Percentiles rank a stretch among this genome's conserved stretches.
Evolutionary conservation across 2,113 vertebrate species (phyloP).

Genomic region (Solea senegalensis): DNA sequence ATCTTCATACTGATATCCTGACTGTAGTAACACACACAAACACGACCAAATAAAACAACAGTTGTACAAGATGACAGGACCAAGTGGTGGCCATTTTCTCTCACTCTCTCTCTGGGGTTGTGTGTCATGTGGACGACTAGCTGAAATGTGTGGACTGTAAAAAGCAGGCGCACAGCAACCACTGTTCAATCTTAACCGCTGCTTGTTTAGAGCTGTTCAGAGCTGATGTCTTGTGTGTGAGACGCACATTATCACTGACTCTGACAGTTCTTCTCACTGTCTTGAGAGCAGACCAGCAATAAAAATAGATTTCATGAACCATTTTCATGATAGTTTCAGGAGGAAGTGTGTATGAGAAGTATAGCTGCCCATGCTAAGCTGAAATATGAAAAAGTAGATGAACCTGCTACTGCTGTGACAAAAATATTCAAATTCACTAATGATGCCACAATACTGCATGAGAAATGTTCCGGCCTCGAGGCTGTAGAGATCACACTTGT

Average conservation of each 20-base stretch:
- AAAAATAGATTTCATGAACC: conserved; percentile 9
- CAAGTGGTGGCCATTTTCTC: too few relatives aligned
- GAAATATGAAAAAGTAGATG: conserved; percentile 1
- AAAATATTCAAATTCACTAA: background rate
- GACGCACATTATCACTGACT: background rate
- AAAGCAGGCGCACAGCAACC: conserved; percentile 12
- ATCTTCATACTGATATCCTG: too few relatives aligned
- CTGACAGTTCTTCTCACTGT: background rate
- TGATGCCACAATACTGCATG: too few relatives aligned
- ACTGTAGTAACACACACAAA: too few relatives aligned
- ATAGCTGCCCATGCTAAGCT: background rate
- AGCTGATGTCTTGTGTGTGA: conserved; percentile 1
- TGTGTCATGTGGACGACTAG: background rate
- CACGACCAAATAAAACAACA: too few relatives aligned
- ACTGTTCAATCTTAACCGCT: conserved; percentile 30
- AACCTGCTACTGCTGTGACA: background rate
- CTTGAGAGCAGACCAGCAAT: conserved; percentile 7
- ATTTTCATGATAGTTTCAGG: conserved; percentile 7
- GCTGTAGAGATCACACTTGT: too few relatives aligned
- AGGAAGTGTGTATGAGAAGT: background rate
- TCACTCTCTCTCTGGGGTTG: background rate
- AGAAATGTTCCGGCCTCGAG: too few relatives aligned
- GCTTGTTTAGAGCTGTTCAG: conserved; percentile 4
- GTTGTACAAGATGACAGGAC: too few relatives aligned
- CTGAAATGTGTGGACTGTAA: conserved; percentile 35